Evolutionary conservation across 2,113 vertebrate genomes (phyloP).

Genomic region (Anolis carolinensis): DNA sequence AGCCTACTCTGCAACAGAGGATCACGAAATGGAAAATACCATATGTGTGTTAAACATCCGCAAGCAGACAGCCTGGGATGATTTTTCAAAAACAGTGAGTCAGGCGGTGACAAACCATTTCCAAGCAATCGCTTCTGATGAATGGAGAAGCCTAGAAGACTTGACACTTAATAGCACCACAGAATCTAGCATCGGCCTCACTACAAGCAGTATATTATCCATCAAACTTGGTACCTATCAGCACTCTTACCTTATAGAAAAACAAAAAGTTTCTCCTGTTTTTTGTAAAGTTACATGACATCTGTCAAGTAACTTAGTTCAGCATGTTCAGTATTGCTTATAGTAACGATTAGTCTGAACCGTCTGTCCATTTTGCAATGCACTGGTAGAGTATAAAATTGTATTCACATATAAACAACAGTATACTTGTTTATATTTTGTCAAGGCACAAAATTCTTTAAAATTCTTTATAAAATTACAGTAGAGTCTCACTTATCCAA

Average conservation of each 20-base stretch:
- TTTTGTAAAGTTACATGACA: constrained; percentile 31
- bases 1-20: constrained; percentile 67
- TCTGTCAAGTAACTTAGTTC: constrained; percentile 25
- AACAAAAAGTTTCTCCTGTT: background rate
- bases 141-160: constrained; percentile 79
- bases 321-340: constrained; percentile 30
- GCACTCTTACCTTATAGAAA: constrained; percentile 11
- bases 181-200: constrained; percentile 78
- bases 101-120: constrained; percentile 82
- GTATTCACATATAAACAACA: background rate
- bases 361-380: constrained; percentile 24
- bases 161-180: constrained; percentile 65
- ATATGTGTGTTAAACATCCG: constrained; percentile 80
- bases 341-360: constrained; percentile 11
- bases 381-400: constrained; percentile 24
- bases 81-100: constrained; percentile 81
- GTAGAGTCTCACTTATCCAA: too few relatives aligned
- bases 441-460: too few relatives aligned
- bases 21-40: constrained; percentile 77
- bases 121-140: constrained; percentile 79
- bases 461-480: too few relatives aligned
- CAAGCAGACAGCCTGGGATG: constrained; percentile 83
- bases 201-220: constrained; percentile 74
- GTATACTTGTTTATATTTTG: background rate
- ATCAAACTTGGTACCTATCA: constrained; percentile 81